Evolutionary conservation across 2,888 invertebrate genomes (phyloP).

Genomic region (Hirtodrosophila alboralis): DNA sequence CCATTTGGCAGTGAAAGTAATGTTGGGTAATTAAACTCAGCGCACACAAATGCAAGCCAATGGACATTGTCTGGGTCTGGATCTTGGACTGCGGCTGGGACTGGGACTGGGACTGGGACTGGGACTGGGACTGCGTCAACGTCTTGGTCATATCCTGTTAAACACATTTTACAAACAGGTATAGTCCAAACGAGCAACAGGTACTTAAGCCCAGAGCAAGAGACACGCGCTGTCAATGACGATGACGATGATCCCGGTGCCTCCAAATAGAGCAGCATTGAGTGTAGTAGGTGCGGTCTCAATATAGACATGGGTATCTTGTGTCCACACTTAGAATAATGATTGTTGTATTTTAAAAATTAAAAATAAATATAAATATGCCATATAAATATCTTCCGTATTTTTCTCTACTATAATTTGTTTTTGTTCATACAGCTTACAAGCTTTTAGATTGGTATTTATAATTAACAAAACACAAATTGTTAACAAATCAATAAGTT

Average conservation of each 20-base stretch:
- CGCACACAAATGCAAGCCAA: constrained; percentile 29
- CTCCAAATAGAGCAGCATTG: constrained; percentile 46
- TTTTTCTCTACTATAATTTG: too few species aligned
- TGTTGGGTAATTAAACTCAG: constrained; percentile 63
- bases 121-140: constrained; percentile 17
- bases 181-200: constrained; percentile 40
- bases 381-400: too few species aligned
- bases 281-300: constrained; percentile 64
- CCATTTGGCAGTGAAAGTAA: constrained; percentile 66
- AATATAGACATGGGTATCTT: constrained; percentile 3
- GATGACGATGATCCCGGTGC: constrained; percentile 24
- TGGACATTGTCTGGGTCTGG: constrained; percentile 48
- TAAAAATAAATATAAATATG: too few species aligned
- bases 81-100: constrained; percentile 9
- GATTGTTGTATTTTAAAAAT: too few species aligned
- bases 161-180: constrained; percentile 70
- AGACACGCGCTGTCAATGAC: constrained; percentile 66
- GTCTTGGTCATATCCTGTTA: constrained; percentile 72
- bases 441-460: too few species aligned
- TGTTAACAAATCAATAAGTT: too few species aligned
- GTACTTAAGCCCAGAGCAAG: constrained; percentile 42
- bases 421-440: too few species aligned
- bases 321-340: too few species aligned
- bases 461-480: too few species aligned
- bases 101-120: constrained; percentile 16